phyloP scores from a whole-genome alignment of 2,797 vertebrate genomes.

The Chiloscyllium punctatum region DNA sequence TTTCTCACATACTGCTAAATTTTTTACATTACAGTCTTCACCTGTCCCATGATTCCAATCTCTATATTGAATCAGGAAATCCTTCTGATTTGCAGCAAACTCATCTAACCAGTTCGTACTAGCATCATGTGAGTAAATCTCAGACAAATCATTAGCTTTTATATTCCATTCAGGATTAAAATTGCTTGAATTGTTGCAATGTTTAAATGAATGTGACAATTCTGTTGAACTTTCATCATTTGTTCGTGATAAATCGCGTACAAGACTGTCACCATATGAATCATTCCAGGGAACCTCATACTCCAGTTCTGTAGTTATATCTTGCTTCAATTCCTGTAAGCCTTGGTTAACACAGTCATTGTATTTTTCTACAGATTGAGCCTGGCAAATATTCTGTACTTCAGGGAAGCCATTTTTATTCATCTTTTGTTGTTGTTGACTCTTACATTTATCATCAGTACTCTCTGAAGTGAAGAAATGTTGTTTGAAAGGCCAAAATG shows the following conservation, averaged over 20 bases:
- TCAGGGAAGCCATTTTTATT: not conserved
- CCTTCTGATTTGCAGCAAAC: not conserved
- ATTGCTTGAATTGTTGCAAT: not conserved
- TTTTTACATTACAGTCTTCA: conserved; percentile 61
- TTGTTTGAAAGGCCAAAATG: not conserved
- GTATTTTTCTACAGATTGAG: not conserved
- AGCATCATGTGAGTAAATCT: conserved; percentile 40
- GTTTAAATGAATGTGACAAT: not conserved
- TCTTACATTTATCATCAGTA: not conserved
- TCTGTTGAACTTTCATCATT: not conserved
- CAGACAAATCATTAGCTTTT: conserved; percentile 50
- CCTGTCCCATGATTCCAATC: not conserved
- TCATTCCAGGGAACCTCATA: not conserved
- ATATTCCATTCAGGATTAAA: conserved; percentile 1
- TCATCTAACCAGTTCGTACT: not conserved
- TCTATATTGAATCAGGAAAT: not conserved
- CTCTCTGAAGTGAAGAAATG: not conserved
- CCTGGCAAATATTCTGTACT: not conserved
- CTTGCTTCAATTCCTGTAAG: not conserved
- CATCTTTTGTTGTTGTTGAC: not conserved
- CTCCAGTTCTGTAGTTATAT: not conserved
- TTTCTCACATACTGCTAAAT: conserved; percentile 74
- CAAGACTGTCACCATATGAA: not conserved
- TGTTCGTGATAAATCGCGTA: not conserved
- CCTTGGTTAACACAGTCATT: not conserved